Base-by-base conservation (phyloP, 2,113 vertebrate species). In the Bubo blakistoni region DNA sequence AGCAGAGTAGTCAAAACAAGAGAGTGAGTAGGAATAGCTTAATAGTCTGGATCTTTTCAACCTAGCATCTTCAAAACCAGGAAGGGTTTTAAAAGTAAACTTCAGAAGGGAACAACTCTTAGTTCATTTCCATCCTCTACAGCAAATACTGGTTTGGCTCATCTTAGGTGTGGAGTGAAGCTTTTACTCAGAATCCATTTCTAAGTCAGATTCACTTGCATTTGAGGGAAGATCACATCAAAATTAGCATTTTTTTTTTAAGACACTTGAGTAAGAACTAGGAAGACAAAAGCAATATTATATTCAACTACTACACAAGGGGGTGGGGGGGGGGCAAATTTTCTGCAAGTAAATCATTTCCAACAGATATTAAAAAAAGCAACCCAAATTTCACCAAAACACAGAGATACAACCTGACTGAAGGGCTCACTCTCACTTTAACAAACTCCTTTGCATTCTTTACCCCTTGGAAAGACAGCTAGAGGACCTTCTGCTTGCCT, bases 401-500 rank as follows among this genome's bases (percentile, higher is more conserved):
- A 2, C 61, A 58, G 71, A 70, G 59, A 16, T 18, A 69, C 51
- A 94, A 91, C 59, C 81, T 76, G 78, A 69, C 63, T 89, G 62
- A 90, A 94, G 88, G 91, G 58, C 65, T 96, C 38, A 26, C 80
- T 95, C 78, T 94, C 88, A 94, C 94, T 96, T 98, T 65, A 95
- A 94, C 95, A 90, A 97, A 95, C 84, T 40, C 78, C 92, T 96
- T 94, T 94, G 86, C 94, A 96, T 95, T 97, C 90, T 92, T 97
- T 94, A 74, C 91, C 93, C 93, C 96, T 97, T 93, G 88, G 92
- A 96, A 94, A 97, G 93, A 96, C 98, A 98, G 97, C 95, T 88
- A 96, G 96, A 96, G 96, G 96, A 98, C 97, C 98, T 98, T 98
- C 98, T 98, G 98, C 98, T 98, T 97, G 95, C 97, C 97, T 98